phyloP scores from a whole-genome alignment of 2,113 vertebrate species.

The Euleptes europaea region DNA sequence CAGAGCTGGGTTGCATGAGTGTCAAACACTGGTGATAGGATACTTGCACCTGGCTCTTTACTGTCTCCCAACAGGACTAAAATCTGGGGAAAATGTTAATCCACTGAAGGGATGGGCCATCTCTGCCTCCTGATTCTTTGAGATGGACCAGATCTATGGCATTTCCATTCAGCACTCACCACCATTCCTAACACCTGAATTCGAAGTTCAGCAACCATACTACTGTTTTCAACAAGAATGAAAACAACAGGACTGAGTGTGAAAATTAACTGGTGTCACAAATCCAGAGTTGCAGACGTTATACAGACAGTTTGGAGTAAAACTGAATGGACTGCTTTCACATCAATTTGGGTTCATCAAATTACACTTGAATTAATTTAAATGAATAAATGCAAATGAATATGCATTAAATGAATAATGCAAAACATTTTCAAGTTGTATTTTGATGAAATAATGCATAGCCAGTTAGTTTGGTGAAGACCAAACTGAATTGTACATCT shows the following conservation, averaged over 20 bases:
- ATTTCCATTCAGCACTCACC: too few species aligned
- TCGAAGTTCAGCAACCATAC: not conserved
- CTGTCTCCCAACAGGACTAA: not conserved
- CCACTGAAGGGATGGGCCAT: too few species aligned
- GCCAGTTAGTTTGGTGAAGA: not conserved
- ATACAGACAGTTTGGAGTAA: not conserved
- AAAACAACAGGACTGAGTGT: not conserved
- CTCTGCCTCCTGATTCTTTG: too few species aligned
- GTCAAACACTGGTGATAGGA: not conserved
- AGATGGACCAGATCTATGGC: too few species aligned
- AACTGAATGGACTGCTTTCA: not conserved
- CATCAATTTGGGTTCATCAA: not conserved
- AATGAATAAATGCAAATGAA: too few species aligned
- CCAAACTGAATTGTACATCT: slow-evolving; percentile 31
- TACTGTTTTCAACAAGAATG: not conserved
- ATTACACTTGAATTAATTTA: not conserved
- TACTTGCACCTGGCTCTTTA: not conserved
- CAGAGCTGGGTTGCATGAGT: too few species aligned
- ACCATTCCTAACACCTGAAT: too few species aligned
- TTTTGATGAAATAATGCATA: not conserved
- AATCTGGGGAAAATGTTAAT: too few species aligned
- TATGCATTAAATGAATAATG: not conserved
- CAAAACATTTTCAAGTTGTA: not conserved
- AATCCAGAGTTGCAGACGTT: not conserved
- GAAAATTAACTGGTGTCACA: not conserved